A percentile compares a stretch with the other conserved stretches of the same genome.
Conservation (phyloP, 1,140 invertebrate genomes). For the Homarus americanus region DNA sequence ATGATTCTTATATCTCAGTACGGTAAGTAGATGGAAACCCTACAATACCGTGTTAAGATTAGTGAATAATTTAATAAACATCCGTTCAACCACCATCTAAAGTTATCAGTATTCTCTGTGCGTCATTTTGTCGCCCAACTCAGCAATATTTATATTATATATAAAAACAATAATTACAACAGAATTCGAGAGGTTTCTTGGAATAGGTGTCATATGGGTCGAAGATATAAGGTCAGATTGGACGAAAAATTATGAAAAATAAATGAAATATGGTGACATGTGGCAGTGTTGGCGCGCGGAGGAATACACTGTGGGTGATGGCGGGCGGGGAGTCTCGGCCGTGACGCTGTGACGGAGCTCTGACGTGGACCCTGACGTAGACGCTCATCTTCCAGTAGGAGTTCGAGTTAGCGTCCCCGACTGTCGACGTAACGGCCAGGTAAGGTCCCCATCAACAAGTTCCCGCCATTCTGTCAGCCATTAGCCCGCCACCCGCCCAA, state of each 20-base stretch:
- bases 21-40: constrained; percentile 30
- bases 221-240: not conserved
- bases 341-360: constrained; percentile 67
- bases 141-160: not conserved
- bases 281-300: constrained; percentile 28
- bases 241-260: constrained; percentile 52
- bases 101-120: not conserved
- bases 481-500: constrained; percentile 22
- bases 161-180: not conserved
- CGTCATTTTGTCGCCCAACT: not conserved
- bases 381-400: constrained; percentile 69
- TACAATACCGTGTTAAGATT: constrained; percentile 28
- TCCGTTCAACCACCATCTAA: constrained; percentile 27
- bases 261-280: constrained; percentile 39
- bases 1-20: constrained; percentile 6
- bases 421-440: constrained; percentile 69
- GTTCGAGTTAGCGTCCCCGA: constrained; percentile 54
- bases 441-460: constrained; percentile 70
- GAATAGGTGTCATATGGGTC: not conserved
- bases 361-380: constrained; percentile 70
- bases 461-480: constrained; percentile 57
- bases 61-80: constrained; percentile 62
- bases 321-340: not conserved
- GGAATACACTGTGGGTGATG: constrained; percentile 38
- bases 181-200: no score